Evolutionary conservation across 1,140 invertebrate genomes (phyloP), one percentile per base, ranked within the genome.

Genomic region (Sesamia nonagrioides): DNA sequence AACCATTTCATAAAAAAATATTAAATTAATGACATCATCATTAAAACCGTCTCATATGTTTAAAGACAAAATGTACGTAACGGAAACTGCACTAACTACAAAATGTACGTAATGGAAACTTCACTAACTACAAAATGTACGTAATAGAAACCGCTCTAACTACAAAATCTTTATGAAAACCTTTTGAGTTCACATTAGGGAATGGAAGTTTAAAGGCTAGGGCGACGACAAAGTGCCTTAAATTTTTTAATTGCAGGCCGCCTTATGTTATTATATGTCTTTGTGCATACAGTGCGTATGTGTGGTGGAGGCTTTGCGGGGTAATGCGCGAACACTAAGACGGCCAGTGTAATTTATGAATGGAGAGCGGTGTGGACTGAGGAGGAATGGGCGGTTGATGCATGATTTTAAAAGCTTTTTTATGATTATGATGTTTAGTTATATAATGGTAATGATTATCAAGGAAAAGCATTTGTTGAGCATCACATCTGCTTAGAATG

Each of bases 191-290:
- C 18, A 78, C 68, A 78, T 72, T 58, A 58, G 63, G 63, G 50
- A 74, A 63, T 54, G 56, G 37, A 60, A 69, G 37, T 45, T 27
- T 35, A 89, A 88, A 87, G 86, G 85, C 86, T 78, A 77, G 83
- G 80, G 80, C 82, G 75, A 83, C 82, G 66, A 91, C 88, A 94
- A 93, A 94, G 92, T 94, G 91, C 91, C 92, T 94, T 92, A 92
- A 94, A 92, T 92, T 93, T 93, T 94, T 94, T 94, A 94, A 94
- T 94, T 94, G 92, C 92, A 75, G 83, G 82, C 88, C 86, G 91
- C 88, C 87, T 91, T 92, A 92, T 91, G 89, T 93, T 94, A 94
- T 94, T 94, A 93, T 94, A 82, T 89, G 86, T 84, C 91, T 94
- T 94, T 94, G 92, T 94, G 91, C 88, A 88, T 93, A 91, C 87